Evolutionary conservation across 2,888 invertebrate genomes (phyloP).

Genomic region (Drosophila conformis): DNA sequence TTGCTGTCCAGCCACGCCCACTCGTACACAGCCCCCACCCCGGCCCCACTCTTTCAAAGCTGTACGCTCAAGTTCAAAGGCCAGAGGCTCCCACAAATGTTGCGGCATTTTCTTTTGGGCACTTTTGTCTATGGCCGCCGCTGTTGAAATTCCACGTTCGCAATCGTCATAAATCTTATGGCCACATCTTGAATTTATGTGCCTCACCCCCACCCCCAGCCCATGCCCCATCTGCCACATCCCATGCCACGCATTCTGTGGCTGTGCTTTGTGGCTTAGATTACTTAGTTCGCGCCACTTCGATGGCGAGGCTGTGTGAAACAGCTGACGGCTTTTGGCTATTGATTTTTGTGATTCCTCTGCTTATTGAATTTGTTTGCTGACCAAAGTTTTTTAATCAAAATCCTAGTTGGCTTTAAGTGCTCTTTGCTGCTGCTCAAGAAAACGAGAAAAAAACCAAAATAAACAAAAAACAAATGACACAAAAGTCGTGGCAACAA

Average conservation of each 20-base stretch:
- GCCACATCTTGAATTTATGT: slow-evolving; percentile 85
- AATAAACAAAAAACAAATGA: slow-evolving; percentile 44
- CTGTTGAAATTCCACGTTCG: slow-evolving; percentile 81
- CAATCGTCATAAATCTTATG: slow-evolving; percentile 84
- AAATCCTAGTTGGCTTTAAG: slow-evolving; percentile 73
- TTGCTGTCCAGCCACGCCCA: slow-evolving; percentile 62
- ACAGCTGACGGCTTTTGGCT: slow-evolving; percentile 69
- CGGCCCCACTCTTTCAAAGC: neutral
- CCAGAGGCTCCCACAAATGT: slow-evolving; percentile 58
- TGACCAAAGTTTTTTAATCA: slow-evolving; percentile 73
- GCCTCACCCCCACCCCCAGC: slow-evolving; percentile 35
- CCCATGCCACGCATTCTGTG: slow-evolving; percentile 57
- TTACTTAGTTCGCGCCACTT: slow-evolving; percentile 67
- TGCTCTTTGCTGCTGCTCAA: slow-evolving; percentile 19
- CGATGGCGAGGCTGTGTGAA: slow-evolving; percentile 39
- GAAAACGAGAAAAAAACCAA: neutral
- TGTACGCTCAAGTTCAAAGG: slow-evolving; percentile 63
- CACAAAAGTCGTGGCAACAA: slow-evolving; percentile 53
- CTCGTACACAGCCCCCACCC: neutral
- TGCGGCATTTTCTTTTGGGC: slow-evolving; percentile 46
- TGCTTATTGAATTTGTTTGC: slow-evolving; percentile 72
- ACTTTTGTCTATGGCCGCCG: slow-evolving; percentile 57
- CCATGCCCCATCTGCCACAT: neutral
- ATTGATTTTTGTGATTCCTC: slow-evolving; percentile 51
- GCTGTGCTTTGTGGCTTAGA: slow-evolving; percentile 78